Percentiles rank a stretch among this genome's conserved stretches.
Conservation (phyloP, 2,113 vertebrate genomes). For the Rhagologus leucostigma region DNA sequence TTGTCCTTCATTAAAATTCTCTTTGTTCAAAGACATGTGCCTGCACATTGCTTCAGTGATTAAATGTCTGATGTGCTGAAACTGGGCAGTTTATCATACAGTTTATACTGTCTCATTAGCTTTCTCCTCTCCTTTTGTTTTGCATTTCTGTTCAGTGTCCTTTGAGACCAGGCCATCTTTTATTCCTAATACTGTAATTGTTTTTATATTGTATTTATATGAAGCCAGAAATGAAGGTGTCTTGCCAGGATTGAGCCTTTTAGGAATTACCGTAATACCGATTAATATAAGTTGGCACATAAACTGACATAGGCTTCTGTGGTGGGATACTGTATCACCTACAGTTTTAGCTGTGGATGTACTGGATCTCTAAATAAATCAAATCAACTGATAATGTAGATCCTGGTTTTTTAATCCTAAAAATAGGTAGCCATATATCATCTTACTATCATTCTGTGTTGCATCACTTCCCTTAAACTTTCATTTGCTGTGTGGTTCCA, state of each 20-base stretch:
- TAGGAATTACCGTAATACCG: background rate
- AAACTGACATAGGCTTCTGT: background rate
- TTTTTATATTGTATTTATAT: background rate
- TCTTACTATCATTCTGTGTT: background rate
- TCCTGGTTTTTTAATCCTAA: background rate
- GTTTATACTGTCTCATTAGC: background rate
- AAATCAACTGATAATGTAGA: background rate
- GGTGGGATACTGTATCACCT: background rate
- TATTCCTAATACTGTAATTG: background rate
- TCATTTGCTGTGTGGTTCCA: background rate
- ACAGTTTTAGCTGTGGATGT: background rate
- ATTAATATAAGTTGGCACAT: background rate
- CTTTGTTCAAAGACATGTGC: background rate
- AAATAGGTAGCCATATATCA: background rate
- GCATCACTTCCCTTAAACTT: background rate
- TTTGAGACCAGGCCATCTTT: background rate
- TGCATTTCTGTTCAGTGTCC: background rate
- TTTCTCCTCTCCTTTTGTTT: background rate
- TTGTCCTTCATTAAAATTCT: constrained; percentile 5
- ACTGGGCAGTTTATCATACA: background rate
- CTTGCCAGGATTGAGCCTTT: background rate
- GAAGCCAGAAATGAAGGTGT: background rate
- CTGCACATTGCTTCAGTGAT: background rate
- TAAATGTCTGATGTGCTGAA: background rate
- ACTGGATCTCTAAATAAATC: background rate